Evolutionary conservation across 2,888 invertebrate genomes (phyloP).

Genomic region (Melitaea athalia): DNA sequence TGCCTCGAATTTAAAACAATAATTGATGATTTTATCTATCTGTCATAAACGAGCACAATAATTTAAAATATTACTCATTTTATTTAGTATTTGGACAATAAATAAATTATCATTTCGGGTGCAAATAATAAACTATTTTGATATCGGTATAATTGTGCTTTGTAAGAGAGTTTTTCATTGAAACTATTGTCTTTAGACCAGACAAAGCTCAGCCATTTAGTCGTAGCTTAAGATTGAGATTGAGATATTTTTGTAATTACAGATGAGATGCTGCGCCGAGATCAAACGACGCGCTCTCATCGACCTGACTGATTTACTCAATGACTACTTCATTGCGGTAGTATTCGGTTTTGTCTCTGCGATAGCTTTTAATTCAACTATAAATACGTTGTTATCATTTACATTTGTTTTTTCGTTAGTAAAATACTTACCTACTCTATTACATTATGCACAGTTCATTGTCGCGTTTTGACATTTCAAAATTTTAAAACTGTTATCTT

Average conservation of each 20-base stretch:
- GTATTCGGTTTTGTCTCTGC: constrained; percentile 8
- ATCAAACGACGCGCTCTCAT: constrained; percentile 24
- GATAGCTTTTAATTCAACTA: not conserved
- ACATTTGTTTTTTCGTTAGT: too few relatives aligned
- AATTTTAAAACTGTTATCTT: too few relatives aligned
- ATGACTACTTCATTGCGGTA: constrained; percentile 24
- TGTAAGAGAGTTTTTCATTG: not conserved
- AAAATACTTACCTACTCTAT: too few relatives aligned
- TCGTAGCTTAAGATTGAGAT: not conserved
- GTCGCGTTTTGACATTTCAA: too few relatives aligned
- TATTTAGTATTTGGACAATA: too few relatives aligned
- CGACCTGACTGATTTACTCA: constrained; percentile 35
- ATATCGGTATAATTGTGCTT: not conserved
- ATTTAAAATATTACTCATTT: too few relatives aligned
- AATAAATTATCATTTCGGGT: not conserved
- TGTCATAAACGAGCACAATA: too few relatives aligned
- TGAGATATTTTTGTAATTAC: not conserved
- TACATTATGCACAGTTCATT: too few relatives aligned
- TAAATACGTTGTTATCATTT: too few relatives aligned
- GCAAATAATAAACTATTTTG: not conserved
- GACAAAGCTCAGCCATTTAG: not conserved
- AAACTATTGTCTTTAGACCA: not conserved
- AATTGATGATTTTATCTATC: too few relatives aligned
- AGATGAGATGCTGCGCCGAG: constrained; percentile 5
- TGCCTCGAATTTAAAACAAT: too few relatives aligned